Conservation (phyloP, 2,888 invertebrate genomes). For the Iphiclides podalirius region DNA sequence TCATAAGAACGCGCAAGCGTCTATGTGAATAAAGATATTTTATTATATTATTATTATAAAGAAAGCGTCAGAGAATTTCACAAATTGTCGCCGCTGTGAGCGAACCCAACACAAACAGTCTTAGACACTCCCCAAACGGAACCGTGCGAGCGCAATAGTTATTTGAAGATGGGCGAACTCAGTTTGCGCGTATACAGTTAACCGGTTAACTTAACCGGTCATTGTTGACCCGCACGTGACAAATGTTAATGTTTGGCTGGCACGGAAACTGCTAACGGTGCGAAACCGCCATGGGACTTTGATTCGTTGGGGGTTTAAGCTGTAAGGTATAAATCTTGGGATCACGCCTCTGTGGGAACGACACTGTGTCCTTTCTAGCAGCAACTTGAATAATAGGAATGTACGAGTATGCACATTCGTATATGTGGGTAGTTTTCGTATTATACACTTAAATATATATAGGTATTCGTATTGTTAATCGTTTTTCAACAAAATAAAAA, state of each 20-base stretch:
- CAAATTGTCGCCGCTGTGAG: background rate
- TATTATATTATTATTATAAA: too few relatives aligned
- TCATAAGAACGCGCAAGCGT: too few relatives aligned
- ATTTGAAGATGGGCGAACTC: conserved; percentile 23
- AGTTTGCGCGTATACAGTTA: conserved; percentile 32
- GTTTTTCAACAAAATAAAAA: too few relatives aligned
- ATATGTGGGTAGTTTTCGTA: background rate
- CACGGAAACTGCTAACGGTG: conserved; percentile 35
- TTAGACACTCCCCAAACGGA: conserved; percentile 2
- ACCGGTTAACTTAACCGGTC: conserved; percentile 33
- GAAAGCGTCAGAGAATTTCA: background rate
- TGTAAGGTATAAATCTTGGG: conserved; percentile 3
- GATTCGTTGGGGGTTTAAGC: conserved; percentile 7
- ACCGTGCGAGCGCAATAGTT: conserved; percentile 17
- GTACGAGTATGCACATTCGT: too few relatives aligned
- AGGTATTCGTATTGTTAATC: background rate
- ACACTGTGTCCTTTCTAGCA: background rate
- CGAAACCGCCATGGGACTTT: conserved; percentile 10
- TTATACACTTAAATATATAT: background rate
- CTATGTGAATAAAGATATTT: too few relatives aligned
- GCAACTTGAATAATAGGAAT: too few relatives aligned
- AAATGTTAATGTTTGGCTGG: conserved; percentile 41
- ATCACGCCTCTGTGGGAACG: conserved; percentile 3
- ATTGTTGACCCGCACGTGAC: conserved; percentile 38
- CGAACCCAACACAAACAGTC: background rate